Evolutionary conservation across 2,888 invertebrate genomes (phyloP).

Genomic region (Cheilosia soror): DNA sequence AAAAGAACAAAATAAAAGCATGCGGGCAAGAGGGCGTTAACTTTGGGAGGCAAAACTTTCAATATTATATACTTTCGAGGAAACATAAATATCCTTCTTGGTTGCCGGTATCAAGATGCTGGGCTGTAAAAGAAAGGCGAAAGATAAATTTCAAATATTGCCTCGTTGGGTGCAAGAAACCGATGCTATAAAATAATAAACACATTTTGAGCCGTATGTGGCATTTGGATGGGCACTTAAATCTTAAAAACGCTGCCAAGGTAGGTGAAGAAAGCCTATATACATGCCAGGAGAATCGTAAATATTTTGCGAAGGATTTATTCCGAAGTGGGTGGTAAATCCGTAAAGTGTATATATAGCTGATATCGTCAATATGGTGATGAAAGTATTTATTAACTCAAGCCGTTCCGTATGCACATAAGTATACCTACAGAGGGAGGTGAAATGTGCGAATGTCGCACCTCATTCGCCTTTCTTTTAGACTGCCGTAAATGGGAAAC

Average conservation of each 20-base stretch:
- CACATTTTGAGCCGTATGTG: constrained; percentile 61
- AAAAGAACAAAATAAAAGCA: neutral
- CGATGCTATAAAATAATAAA: constrained; percentile 64
- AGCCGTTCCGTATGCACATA: no score
- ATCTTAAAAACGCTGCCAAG: constrained; percentile 36
- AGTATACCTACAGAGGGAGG: no score
- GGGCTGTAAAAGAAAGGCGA: constrained; percentile 14
- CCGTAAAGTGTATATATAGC: neutral
- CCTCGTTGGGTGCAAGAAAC: constrained; percentile 58
- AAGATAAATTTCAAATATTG: constrained; percentile 57
- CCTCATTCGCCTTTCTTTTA: no score
- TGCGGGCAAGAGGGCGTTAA: neutral
- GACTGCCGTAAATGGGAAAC: no score
- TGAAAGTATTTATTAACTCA: neutral
- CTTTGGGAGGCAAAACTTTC: constrained; percentile 13
- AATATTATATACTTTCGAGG: constrained; percentile 16
- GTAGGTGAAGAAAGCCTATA: constrained; percentile 30
- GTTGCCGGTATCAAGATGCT: constrained; percentile 6
- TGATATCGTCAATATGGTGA: neutral
- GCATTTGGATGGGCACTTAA: constrained; percentile 58
- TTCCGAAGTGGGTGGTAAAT: neutral
- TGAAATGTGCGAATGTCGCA: no score
- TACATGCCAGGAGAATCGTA: constrained; percentile 20
- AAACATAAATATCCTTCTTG: constrained; percentile 49
- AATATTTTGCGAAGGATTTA: constrained; percentile 26